Evolutionary conservation across 2,113 vertebrate species (phyloP).

Genomic region (Canis aureus): DNA sequence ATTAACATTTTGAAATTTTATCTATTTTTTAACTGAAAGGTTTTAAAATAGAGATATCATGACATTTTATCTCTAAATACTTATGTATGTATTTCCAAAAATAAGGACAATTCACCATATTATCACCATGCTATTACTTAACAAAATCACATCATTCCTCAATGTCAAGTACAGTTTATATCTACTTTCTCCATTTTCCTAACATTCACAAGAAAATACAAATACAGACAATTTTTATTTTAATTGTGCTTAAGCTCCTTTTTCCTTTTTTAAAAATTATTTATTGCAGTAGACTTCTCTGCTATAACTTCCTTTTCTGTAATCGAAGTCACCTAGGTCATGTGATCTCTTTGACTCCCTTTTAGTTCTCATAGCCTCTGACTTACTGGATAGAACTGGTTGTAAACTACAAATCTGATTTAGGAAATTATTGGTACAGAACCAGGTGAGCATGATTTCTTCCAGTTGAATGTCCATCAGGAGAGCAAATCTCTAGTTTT

Average conservation of each 20-base stretch:
- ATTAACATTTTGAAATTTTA: background rate
- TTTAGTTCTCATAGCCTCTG: background rate
- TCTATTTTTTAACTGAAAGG: background rate
- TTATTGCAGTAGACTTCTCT: background rate
- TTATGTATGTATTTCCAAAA: background rate
- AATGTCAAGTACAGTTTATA: background rate
- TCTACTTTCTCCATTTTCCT: background rate
- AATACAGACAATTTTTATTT: background rate
- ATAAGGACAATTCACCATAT: background rate
- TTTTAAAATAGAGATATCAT: background rate
- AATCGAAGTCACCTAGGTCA: background rate
- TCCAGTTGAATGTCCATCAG: background rate
- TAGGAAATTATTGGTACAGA: background rate
- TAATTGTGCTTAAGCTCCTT: background rate
- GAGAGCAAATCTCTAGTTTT: background rate
- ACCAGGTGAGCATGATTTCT: background rate
- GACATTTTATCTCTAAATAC: background rate
- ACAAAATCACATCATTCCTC: background rate
- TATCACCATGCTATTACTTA: background rate
- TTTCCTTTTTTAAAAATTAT: background rate
- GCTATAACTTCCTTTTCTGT: background rate
- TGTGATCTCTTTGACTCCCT: background rate
- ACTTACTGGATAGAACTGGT: background rate
- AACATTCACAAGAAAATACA: background rate
- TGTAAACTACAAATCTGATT: background rate